Conservation (phyloP, 2,113 vertebrate species). For the Rhodinocichla rosea region DNA sequence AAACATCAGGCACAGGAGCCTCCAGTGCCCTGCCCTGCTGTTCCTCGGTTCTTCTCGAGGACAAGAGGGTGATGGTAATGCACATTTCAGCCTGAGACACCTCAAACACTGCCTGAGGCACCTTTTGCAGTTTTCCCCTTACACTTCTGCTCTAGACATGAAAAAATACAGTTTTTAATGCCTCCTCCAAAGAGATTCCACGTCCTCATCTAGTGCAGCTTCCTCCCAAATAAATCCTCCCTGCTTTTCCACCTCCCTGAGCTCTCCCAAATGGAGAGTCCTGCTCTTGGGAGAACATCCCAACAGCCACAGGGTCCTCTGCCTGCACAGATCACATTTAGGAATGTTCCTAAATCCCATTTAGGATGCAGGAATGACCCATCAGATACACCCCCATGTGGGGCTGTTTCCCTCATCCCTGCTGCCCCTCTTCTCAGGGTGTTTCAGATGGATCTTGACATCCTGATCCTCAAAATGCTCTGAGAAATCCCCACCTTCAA, state of each 20-base stretch:
- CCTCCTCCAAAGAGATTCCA: neutral
- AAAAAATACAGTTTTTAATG: neutral
- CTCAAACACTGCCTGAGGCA: neutral
- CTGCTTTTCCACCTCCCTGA: neutral
- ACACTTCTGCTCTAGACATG: neutral
- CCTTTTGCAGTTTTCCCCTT: neutral
- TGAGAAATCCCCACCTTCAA: neutral
- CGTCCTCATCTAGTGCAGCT: neutral
- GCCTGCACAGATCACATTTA: neutral
- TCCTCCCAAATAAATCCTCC: neutral
- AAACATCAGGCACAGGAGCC: neutral
- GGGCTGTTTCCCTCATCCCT: neutral
- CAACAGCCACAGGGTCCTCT: neutral
- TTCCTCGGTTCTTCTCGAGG: neutral
- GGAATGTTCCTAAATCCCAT: neutral
- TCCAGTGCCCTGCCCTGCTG: neutral
- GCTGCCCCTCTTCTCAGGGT: neutral
- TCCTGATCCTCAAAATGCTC: neutral
- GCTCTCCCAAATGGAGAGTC: accelerated
- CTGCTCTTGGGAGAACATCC: neutral
- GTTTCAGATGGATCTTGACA: neutral
- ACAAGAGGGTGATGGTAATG: neutral
- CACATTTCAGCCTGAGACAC: neutral
- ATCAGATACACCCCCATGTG: neutral
- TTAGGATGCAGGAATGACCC: neutral